Evolutionary conservation across 2,797 vertebrate species (phyloP).

Genomic region (Simalia tracyae): DNA sequence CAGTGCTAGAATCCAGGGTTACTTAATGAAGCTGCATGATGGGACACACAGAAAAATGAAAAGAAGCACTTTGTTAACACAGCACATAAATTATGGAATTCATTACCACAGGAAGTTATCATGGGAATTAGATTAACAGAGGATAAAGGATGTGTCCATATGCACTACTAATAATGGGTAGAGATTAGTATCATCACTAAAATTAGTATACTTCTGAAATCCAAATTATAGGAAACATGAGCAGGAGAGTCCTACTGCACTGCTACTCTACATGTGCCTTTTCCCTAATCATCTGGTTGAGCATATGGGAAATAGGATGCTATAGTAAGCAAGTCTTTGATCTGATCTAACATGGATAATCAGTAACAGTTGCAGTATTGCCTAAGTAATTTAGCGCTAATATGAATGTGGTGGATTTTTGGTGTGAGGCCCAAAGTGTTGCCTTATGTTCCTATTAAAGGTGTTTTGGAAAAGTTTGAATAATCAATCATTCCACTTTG

Average conservation of each 20-base stretch:
- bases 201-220: background rate
- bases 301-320: background rate
- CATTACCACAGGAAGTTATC: background rate
- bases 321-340: background rate
- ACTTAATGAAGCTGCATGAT: background rate
- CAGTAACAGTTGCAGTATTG: too few relatives aligned
- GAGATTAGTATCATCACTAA: background rate
- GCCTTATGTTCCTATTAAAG: background rate
- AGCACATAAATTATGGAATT: background rate
- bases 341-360: background rate
- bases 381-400: too few relatives aligned
- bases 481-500: background rate
- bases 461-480: background rate
- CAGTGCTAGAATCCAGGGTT: background rate
- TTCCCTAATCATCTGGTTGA: background rate
- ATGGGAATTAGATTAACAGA: background rate
- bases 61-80: background rate
- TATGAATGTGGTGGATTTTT: too few relatives aligned
- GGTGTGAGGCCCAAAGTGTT: too few relatives aligned
- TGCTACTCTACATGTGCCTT: background rate
- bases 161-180: background rate
- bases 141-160: background rate
- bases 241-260: background rate
- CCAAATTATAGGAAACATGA: background rate
- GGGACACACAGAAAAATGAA: background rate